Conservation (phyloP, 2,888 invertebrate genomes). For the Eupithecia pulchellata region DNA sequence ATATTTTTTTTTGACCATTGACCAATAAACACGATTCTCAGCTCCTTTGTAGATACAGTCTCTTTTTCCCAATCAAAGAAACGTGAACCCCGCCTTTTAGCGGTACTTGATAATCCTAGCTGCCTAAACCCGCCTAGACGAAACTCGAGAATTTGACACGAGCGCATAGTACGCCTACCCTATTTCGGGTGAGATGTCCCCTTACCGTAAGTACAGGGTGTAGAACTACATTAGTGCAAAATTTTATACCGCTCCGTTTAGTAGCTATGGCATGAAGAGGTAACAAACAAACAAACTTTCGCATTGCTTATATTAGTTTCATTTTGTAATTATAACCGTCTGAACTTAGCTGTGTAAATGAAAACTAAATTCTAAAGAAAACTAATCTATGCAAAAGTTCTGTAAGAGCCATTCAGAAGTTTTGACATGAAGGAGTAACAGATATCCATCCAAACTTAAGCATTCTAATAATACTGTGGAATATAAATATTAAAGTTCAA, state of each 20-base stretch:
- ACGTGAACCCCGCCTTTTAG: too few species aligned
- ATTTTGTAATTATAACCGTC: background rate
- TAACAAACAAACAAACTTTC: background rate
- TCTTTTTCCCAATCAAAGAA: too few species aligned
- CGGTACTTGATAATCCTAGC: too few species aligned
- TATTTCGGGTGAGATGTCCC: too few species aligned
- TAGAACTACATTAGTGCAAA: background rate
- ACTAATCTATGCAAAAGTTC: background rate
- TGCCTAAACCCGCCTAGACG: too few species aligned
- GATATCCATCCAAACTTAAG: background rate
- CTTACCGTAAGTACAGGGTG: too few species aligned
- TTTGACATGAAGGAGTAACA: background rate
- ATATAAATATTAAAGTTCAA: background rate
- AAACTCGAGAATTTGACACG: too few species aligned
- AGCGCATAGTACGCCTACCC: too few species aligned
- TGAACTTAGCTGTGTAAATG: background rate
- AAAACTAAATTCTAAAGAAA: conserved; percentile 1
- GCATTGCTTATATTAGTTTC: background rate
- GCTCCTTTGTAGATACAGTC: too few species aligned
- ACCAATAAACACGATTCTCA: too few species aligned
- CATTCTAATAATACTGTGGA: background rate
- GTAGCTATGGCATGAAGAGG: background rate
- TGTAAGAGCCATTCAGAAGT: background rate
- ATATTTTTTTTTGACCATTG: too few species aligned
- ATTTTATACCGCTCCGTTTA: background rate